Conservation (phyloP, 1,140 invertebrate species). For the Drosophila tropicalis region DNA sequence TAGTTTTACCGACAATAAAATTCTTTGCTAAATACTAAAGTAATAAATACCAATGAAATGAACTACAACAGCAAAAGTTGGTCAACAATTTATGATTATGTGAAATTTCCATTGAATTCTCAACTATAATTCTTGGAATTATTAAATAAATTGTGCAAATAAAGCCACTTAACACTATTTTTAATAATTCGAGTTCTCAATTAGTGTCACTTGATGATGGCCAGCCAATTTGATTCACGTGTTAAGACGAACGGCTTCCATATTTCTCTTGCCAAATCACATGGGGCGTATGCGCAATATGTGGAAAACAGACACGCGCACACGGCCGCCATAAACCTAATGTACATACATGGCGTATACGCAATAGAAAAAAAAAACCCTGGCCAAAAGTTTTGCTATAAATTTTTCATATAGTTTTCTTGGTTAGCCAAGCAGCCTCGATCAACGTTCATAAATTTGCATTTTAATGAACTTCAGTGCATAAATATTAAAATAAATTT, state of each 20-base stretch:
- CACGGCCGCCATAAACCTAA: constrained; percentile 27
- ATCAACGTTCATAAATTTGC: constrained; percentile 61
- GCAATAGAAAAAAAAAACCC: constrained; percentile 48
- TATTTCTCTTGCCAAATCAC: constrained; percentile 4
- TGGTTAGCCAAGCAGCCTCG: constrained; percentile 50
- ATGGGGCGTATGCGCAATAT: constrained; percentile 10
- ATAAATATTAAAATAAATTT: constrained; percentile 82
- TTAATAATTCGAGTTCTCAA: constrained; percentile 46
- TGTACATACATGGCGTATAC: constrained; percentile 54
- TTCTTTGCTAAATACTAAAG: neutral
- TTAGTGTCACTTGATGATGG: constrained; percentile 41
- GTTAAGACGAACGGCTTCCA: neutral
- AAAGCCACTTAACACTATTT: constrained; percentile 9
- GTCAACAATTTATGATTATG: constrained; percentile 7
- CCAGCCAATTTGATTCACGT: neutral
- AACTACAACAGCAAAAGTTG: neutral
- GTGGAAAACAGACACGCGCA: constrained; percentile 31
- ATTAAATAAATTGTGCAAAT: constrained; percentile 3
- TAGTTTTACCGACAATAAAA: constrained; percentile 9
- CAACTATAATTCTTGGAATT: neutral
- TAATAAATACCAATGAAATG: constrained; percentile 6
- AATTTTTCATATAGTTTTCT: constrained; percentile 56
- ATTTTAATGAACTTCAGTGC: constrained; percentile 75
- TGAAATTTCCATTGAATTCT: constrained; percentile 7
- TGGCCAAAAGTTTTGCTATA: constrained; percentile 64